These are phyloP conservation scores for Peromyscus nudipes DNA, from an alignment of 2,797 vertebrate species.

Conservation along the genomic window DNA sequence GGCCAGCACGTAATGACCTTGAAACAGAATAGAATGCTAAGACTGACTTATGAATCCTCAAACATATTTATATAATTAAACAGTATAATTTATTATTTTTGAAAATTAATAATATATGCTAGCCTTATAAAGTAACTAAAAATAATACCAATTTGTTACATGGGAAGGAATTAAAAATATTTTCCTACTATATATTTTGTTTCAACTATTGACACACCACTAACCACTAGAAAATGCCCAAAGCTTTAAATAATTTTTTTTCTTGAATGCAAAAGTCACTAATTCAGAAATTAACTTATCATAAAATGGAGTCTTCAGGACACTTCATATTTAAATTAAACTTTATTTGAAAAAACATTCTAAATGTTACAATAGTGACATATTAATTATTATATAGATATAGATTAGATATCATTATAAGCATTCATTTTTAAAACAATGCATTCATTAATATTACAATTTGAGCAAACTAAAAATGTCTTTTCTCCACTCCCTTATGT, in stretches of 20 bases:
- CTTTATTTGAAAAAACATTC: slow-evolving; percentile 44
- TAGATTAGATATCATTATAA: neutral
- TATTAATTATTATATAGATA: slow-evolving; percentile 5
- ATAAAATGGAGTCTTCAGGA: neutral
- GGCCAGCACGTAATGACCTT: neutral
- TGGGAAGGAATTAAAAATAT: neutral
- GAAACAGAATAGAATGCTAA: slow-evolving; percentile 28
- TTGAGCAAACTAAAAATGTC: slow-evolving; percentile 18
- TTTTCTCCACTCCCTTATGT: slow-evolving; percentile 26
- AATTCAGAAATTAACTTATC: slow-evolving; percentile 28
- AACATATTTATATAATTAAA: slow-evolving; percentile 33
- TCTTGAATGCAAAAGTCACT: slow-evolving; percentile 21
- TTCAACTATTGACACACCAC: neutral
- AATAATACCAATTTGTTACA: slow-evolving; percentile 16
- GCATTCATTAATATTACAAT: slow-evolving; percentile 3
- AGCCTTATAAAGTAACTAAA: slow-evolving; percentile 44
- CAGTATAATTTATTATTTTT: slow-evolving; percentile 41
- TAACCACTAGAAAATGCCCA: neutral
- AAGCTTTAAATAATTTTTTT: neutral
- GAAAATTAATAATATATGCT: neutral
- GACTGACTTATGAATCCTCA: neutral
- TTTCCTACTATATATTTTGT: neutral
- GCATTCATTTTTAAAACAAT: slow-evolving; percentile 27
- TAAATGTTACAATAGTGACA: slow-evolving; percentile 45
- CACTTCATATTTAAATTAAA: neutral